Base-by-base conservation (phyloP, 92 coral and sea anemone species). In the Epizoanthus illoricatus region DNA sequence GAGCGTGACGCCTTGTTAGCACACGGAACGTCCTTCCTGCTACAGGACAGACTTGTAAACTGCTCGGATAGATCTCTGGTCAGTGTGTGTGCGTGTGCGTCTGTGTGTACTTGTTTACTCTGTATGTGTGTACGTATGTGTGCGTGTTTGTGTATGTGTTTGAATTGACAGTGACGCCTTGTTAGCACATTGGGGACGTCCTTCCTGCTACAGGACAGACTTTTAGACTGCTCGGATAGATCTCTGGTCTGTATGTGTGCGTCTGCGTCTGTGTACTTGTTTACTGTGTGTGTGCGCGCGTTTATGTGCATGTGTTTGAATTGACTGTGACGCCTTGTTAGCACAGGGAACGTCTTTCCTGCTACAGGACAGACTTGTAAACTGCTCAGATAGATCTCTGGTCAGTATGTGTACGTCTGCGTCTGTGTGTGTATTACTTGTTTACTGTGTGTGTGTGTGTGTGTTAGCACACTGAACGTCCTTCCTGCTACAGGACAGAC, bases 41-140 rank as follows among this genome's bases (percentile, higher is more conserved):
- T 96, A 18, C 99, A 96, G 75, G 99, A 96, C 88, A 92, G 99
- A 19, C 92, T 96, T 20, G 78, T 96, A 91, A 93, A 96, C 79
- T 96, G 99, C 79, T 96, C 99, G 4, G 99, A 96, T 80, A 90
- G 90, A 58, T 93, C 99, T 69, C 66, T 86, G 94, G 99, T 96
- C 80, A 75, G 97, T 78, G 17, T 36, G 21, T 17, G 11, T 74
- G 20, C 19, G 69, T 28, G 7, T 24, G 21, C 9, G 20, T n/a
- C 4, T n/a, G 65, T 60, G 23, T 61, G 23, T 61, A 21, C 19
- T 5, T 59, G 64, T 59, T 0, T 61, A 28, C 33, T 28, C 0
- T 28, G 33, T 28, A 1, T 28, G 33, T 40, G 7, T 5, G 55
- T 47, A n/a, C n/a, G 5, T 73, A 5, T 73, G 65, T 20, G n/a